Evolutionary conservation across 2,888 invertebrate species (phyloP).

Genomic region (Lycophotia porphyrea): DNA sequence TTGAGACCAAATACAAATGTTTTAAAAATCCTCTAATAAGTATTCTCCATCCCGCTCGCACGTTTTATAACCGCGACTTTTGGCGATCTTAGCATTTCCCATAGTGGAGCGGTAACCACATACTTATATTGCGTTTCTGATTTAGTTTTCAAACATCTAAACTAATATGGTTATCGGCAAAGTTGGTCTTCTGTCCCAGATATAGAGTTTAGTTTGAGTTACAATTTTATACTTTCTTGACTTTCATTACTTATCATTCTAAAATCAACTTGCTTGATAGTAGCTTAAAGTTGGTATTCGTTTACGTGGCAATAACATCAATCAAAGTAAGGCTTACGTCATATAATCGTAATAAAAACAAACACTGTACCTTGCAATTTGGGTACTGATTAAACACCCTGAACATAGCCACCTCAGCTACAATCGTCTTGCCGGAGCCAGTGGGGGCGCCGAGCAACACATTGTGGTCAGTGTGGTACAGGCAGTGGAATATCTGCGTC

Average conservation of each 20-base stretch:
- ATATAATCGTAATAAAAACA: background rate
- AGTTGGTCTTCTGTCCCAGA: background rate
- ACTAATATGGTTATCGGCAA: background rate
- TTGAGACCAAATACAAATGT: background rate
- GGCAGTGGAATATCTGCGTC: conserved; percentile 98
- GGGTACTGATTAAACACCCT: conserved; percentile 96
- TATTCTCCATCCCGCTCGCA: background rate
- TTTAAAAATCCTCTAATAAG: background rate
- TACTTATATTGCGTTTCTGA: background rate
- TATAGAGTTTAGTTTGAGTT: background rate
- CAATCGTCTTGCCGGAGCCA: conserved; percentile 99
- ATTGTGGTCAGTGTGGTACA: conserved; percentile 98
- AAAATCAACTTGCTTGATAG: background rate
- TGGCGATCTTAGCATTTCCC: background rate
- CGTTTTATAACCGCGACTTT: background rate
- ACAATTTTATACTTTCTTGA: background rate
- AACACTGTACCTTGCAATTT: conserved; percentile 91
- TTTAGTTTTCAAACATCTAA: background rate
- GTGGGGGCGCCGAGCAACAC: conserved; percentile 98
- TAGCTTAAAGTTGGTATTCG: background rate
- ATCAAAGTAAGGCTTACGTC: background rate
- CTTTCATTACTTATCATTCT: background rate
- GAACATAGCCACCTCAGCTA: conserved; percentile 99
- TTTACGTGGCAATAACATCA: background rate
- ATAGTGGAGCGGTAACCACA: background rate